Conservation (phyloP, 2,113 vertebrate species). For the Ameiurus melas region DNA sequence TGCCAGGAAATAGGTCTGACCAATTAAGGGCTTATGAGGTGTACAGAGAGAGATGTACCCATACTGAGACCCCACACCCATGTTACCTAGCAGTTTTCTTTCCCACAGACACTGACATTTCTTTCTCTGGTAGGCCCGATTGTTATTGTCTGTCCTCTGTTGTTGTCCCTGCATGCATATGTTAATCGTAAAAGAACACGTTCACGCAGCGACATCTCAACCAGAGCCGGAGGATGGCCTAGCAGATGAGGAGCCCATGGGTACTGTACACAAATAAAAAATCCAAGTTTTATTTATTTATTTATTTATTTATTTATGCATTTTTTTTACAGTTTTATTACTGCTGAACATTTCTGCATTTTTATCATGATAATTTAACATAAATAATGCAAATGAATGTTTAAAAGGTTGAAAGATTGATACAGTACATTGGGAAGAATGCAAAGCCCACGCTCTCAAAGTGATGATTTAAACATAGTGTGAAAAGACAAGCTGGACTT, state of each 20-base stretch:
- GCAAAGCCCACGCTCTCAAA: not conserved
- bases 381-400: not conserved
- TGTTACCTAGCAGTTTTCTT: slow-evolving; percentile 17
- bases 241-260: slow-evolving; percentile 80
- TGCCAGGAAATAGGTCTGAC: not conserved
- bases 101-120: slow-evolving; percentile 9
- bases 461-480: not conserved
- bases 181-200: slow-evolving; percentile 44
- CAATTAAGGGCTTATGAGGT: not conserved
- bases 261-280: too few relatives aligned
- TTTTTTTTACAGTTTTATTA: too few relatives aligned
- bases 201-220: slow-evolving; percentile 78
- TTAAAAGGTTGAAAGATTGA: not conserved
- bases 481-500: not conserved
- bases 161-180: slow-evolving; percentile 42
- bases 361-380: not conserved
- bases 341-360: too few relatives aligned
- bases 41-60: not conserved
- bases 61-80: too few relatives aligned
- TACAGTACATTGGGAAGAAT: not conserved
- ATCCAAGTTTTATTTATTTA: too few relatives aligned
- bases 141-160: slow-evolving; percentile 38
- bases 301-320: too few relatives aligned
- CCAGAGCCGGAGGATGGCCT: slow-evolving; percentile 76
- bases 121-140: slow-evolving; percentile 8